A percentile compares a stretch with the other conserved stretches of the same genome.
phyloP scores from a whole-genome alignment of 1,140 invertebrate genomes.

The Drosophila ogumai region DNA sequence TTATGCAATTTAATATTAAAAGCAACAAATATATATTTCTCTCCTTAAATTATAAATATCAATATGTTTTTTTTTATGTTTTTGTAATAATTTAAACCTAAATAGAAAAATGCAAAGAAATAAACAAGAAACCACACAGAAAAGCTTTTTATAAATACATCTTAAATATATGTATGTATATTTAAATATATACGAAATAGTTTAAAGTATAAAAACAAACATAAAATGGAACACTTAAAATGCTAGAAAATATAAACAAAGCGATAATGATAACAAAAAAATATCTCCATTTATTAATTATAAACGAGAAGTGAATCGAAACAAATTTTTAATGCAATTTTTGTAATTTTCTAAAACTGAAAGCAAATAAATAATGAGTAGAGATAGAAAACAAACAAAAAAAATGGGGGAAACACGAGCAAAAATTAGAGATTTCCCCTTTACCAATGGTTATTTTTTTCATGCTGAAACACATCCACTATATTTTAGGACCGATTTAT shows the following conservation, averaged over 20 bases:
- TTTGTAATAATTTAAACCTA: slow-evolving; percentile 50
- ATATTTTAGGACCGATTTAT: slow-evolving; percentile 38
- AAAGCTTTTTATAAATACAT: slow-evolving; percentile 64
- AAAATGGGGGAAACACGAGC: slow-evolving; percentile 4
- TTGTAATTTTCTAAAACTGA: slow-evolving; percentile 59
- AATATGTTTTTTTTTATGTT: slow-evolving; percentile 11
- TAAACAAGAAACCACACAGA: slow-evolving; percentile 48
- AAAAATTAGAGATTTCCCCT: neutral
- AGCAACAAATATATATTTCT: slow-evolving; percentile 22
- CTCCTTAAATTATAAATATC: slow-evolving; percentile 28
- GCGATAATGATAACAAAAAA: slow-evolving; percentile 22
- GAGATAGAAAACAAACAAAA: slow-evolving; percentile 24
- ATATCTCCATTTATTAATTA: slow-evolving; percentile 42
- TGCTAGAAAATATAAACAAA: slow-evolving; percentile 19
- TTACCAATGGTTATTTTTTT: slow-evolving; percentile 37
- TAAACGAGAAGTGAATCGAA: slow-evolving; percentile 41
- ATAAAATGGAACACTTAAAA: slow-evolving; percentile 27
- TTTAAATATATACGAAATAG: slow-evolving; percentile 39
- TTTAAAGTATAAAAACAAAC: slow-evolving; percentile 22
- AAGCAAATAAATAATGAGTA: slow-evolving; percentile 25
- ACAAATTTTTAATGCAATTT: slow-evolving; percentile 49
- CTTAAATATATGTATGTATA: slow-evolving; percentile 48
- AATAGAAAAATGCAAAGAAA: slow-evolving; percentile 47
- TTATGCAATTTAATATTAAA: slow-evolving; percentile 30
- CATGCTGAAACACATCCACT: slow-evolving; percentile 53